Base-by-base conservation (phyloP, 2,888 invertebrate species). In the Troilus luridus region DNA sequence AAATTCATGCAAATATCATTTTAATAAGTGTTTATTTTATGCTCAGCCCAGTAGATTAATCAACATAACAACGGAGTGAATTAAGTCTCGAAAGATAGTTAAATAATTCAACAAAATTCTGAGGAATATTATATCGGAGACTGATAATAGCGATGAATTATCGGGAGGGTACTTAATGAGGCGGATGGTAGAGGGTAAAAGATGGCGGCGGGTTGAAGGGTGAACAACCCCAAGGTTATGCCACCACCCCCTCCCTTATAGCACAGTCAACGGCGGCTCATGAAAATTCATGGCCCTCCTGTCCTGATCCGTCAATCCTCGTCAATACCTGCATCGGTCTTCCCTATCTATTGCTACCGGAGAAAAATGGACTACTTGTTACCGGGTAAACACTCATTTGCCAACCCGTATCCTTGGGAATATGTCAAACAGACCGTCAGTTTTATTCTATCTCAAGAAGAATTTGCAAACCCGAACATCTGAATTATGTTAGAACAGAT, bases 211-310 rank as follows among this genome's bases (percentile, higher is more conserved):
- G 54, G 81, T 81, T 54, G 21, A 27, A 56, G 85, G 85, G 85
- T 85, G 21, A 85, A 58, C 85, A 85, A 85, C 85, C 54, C 85
- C 85, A 85, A 77, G 85, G 56, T 85, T 54, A 58, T 56, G 19
- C 11, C 24, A 12, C 24, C 6, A 19, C 64, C 14, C 14, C 24
- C 24, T 11, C 24, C 14, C 67, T 67, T 67, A 81, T 54, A 54
- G 85, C n/a, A 56, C 85, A 85, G 85, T 85, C 85, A 85, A n/a
- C 11, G 9, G 19, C 11, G 21, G n/a, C 85, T 85, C 85, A 85
- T 85, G 85, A 85, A 85, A 54, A 85, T 85, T 85, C 85, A 85
- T 85, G 85, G 11, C 85, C 27, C 72, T 56, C 56, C 56, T 56
- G 56, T 56, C 56, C n/a, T 8, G n/a, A 85, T 85, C 85, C 54